Evolutionary conservation across 2,113 vertebrate species (phyloP).

Genomic region (Mola mola): DNA sequence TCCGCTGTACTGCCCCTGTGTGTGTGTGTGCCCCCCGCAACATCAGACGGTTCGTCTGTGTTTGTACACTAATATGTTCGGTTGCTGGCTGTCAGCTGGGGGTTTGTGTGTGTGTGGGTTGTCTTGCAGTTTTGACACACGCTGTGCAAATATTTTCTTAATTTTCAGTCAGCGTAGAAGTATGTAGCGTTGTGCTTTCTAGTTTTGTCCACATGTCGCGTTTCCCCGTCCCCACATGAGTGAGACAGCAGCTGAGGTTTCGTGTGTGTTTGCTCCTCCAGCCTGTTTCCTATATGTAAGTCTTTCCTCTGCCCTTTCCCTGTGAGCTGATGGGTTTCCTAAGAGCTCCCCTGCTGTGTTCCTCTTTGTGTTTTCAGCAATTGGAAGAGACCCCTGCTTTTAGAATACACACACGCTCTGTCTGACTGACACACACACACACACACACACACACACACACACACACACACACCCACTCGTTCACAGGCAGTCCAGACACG

Average conservation of each 20-base stretch:
- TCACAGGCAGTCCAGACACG: too few species aligned
- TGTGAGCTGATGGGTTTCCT: constrained; percentile 68
- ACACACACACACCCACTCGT: background rate
- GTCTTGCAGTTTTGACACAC: background rate
- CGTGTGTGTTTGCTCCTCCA: constrained; percentile 20
- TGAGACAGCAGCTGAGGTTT: background rate
- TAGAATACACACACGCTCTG: constrained; percentile 56
- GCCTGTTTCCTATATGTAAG: constrained; percentile 41
- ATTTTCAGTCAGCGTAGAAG: background rate
- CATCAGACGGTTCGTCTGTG: constrained; percentile 47
- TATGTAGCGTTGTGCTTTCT: too few species aligned
- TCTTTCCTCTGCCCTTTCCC: constrained; percentile 53
- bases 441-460: constrained; percentile 8
- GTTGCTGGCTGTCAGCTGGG: constrained; percentile 22
- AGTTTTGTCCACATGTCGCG: too few species aligned
- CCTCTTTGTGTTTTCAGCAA: constrained; percentile 75
- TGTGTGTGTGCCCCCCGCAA: constrained; percentile 39
- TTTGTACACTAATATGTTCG: constrained; percentile 53
- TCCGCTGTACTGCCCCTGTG: constrained; percentile 43
- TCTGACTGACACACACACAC: constrained; percentile 5
- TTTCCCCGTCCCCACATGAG: too few species aligned
- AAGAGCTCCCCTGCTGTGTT: constrained; percentile 69
- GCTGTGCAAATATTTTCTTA: constrained; percentile 8
- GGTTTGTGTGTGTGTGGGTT: background rate
- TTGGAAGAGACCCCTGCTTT: constrained; percentile 66